Evolutionary conservation across 2,888 invertebrate genomes (phyloP).

Genomic region (Cantharis rufa): DNA sequence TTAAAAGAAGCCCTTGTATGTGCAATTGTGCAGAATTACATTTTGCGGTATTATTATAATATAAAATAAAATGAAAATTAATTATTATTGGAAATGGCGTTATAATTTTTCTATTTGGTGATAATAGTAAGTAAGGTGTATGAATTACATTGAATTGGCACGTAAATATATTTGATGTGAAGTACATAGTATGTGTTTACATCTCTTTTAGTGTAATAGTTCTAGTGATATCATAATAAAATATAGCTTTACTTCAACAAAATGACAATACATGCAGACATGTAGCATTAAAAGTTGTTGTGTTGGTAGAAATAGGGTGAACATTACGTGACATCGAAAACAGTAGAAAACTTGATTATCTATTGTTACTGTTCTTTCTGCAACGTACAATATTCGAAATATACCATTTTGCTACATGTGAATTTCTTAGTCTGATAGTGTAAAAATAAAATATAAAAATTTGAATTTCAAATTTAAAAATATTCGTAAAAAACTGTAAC

Average conservation of each 20-base stretch:
- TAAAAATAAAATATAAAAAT: neutral
- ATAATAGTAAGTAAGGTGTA: neutral
- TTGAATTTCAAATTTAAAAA: neutral
- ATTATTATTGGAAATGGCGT: no score
- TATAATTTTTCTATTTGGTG: no score
- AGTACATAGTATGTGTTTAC: neutral
- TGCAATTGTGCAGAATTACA: no score
- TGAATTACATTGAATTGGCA: neutral
- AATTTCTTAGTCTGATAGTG: neutral
- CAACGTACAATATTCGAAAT: neutral
- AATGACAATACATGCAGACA: neutral
- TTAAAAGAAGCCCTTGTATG: no score
- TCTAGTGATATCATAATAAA: neutral
- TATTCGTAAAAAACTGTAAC: neutral
- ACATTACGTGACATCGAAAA: neutral
- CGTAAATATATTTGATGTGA: neutral
- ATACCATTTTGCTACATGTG: neutral
- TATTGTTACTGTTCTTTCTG: neutral
- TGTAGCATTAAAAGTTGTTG: neutral
- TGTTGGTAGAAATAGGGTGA: neutral
- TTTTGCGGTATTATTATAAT: no score
- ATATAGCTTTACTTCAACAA: neutral
- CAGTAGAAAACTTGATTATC: neutral
- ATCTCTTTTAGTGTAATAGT: neutral
- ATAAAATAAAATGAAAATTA: no score